A percentile compares a stretch with the other conserved stretches of the same genome.
phyloP scores from a whole-genome alignment of 1,140 invertebrate species.

The Aphis craccivora region DNA sequence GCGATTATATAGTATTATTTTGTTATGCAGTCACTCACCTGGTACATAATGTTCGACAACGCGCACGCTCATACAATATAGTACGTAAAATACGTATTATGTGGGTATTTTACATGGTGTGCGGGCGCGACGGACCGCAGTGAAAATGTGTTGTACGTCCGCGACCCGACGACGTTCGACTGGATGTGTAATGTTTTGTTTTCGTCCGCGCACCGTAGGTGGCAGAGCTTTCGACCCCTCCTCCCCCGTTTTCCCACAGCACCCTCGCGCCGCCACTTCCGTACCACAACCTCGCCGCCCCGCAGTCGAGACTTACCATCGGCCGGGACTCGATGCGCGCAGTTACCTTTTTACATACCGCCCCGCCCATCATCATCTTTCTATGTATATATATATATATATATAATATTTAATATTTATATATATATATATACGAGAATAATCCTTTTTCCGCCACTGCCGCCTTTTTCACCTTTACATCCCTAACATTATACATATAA shows the following conservation, averaged over 20 bases:
- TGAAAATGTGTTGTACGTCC: background rate
- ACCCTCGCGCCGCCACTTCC: background rate
- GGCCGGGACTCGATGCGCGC: background rate
- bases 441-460: background rate
- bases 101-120: conserved; percentile 32
- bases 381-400: conserved; percentile 9
- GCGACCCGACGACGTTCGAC: conserved; percentile 41
- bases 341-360: background rate
- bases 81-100: background rate
- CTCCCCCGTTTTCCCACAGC: background rate
- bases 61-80: background rate
- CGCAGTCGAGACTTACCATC: background rate
- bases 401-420: background rate
- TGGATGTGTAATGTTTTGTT: conserved; percentile 53
- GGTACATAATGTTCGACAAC: conserved; percentile 25
- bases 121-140: background rate
- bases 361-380: background rate
- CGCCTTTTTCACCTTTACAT: background rate
- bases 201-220: conserved; percentile 31
- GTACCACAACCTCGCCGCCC: background rate
- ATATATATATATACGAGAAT: background rate
- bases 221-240: background rate
- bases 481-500: background rate
- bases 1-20: background rate
- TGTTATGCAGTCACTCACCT: conserved; percentile 16